Evolutionary conservation across 2,888 invertebrate species (phyloP), one percentile per base, ranked within the genome.

Genomic region (Pterostichus niger): DNA sequence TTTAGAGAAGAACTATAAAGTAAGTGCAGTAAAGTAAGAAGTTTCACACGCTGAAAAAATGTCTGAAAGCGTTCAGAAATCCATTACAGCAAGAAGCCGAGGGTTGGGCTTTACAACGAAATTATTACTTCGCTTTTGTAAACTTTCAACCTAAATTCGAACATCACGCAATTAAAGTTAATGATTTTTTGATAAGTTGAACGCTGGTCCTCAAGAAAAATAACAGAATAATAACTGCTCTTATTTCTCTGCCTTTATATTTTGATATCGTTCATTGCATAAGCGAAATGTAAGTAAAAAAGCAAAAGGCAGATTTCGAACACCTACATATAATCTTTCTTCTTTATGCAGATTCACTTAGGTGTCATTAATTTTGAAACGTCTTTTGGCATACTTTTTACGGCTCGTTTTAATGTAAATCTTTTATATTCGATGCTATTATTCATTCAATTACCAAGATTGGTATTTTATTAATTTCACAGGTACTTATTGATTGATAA

Each of bases 111-210:
- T 35, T 13, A 31, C 35, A 13, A 64, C 13, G 68, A 71, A 71
- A 71, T 71, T 71, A 71, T 44, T 44, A 71, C 68, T 71, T 44
- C 35, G 40, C 81, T 81, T 81, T 81, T 56, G 81, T 81, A 81
- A 81, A 81, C 81, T 81, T 81, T 81, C 81, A 81, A 81, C 81
- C 81, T 73, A 71, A 81, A 71, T 81, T 81, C 56, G 68, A 40
- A 44, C 52, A 49, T 35, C 54, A 24, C 31, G 56, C 78, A 81
- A 81, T 81, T 81, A 81, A 52, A 81, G 17, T 81, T 81, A 81
- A 81, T 81, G 81, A 73, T 73, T 71, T 81, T 81, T 81, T 81
- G 81, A 81, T 81, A 81, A 71, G 68, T 71, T 44, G 80, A 80
- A 68, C 61, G 44, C 79, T 61, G 44, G 59, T 79, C 49, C 44